Conservation (phyloP, 2,797 vertebrate species). For the Catamblyrhynchus diadema region DNA sequence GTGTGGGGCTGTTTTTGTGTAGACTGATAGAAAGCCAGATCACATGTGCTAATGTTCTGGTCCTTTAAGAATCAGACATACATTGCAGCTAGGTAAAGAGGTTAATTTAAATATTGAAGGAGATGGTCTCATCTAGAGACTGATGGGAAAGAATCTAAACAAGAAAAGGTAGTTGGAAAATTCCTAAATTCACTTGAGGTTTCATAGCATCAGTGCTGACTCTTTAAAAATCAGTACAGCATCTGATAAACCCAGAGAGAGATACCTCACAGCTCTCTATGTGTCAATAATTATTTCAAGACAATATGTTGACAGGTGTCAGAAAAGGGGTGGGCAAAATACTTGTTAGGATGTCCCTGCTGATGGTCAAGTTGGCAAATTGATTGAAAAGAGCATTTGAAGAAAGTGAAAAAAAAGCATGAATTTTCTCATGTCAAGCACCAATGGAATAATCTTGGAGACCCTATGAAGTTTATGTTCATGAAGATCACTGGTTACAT, state of each 20-base stretch:
- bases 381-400: background rate
- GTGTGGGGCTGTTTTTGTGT: background rate
- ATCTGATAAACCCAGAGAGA: conserved; percentile 4
- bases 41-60: background rate
- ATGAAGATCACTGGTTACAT: background rate
- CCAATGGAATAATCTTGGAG: background rate
- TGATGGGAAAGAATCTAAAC: background rate
- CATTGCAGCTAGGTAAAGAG: background rate
- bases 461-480: background rate
- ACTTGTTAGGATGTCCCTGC: background rate
- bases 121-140: background rate
- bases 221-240: conserved; percentile 29
- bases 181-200: background rate
- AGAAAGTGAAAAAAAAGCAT: background rate
- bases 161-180: background rate
- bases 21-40: background rate
- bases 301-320: background rate
- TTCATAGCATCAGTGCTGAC: background rate
- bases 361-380: background rate
- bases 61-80: background rate
- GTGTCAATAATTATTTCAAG: conserved; percentile 9
- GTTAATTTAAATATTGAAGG: conserved; percentile 21
- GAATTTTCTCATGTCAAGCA: background rate
- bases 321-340: background rate
- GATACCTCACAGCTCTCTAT: background rate